Percentiles rank a stretch among this genome's conserved stretches.
phyloP scores from a whole-genome alignment of 1,140 invertebrate genomes.

The Probaryconus sp. region DNA sequence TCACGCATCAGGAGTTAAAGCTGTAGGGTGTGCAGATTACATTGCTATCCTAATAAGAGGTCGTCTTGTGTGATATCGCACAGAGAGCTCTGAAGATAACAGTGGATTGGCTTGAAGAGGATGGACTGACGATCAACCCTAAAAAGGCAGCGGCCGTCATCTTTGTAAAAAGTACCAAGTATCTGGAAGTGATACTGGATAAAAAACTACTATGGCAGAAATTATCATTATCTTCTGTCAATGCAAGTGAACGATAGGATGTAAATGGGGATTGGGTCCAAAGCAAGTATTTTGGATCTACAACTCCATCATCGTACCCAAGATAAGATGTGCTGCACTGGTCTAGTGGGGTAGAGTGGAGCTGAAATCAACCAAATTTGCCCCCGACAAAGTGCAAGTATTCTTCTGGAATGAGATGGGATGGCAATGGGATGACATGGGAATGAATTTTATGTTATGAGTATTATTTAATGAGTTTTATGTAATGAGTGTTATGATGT shows the following conservation, averaged over 20 bases:
- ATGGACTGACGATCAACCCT: conserved; percentile 4
- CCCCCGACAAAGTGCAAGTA: neutral
- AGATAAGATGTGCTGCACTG: neutral
- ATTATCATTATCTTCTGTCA: conserved; percentile 9
- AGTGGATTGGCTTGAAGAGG: neutral
- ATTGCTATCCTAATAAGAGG: conserved; percentile 17
- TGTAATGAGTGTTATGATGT: no score
- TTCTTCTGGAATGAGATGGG: conserved; percentile 2
- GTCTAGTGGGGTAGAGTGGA: neutral
- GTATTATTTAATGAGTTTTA: no score
- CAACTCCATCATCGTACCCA: neutral
- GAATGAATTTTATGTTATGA: no score
- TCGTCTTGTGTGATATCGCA: neutral
- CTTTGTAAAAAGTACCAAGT: conserved; percentile 1
- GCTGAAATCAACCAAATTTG: neutral
- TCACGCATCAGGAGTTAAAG: neutral
- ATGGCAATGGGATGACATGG: no score
- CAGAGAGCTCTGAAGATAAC: neutral
- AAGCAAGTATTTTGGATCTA: conserved; percentile 19
- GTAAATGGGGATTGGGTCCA: conserved; percentile 5
- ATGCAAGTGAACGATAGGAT: conserved; percentile 2
- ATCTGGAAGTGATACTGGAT: conserved; percentile 17
- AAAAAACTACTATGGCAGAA: conserved; percentile 6
- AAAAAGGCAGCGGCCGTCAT: neutral
- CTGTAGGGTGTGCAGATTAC: conserved; percentile 13